Conservation (phyloP, 2,888 invertebrate genomes). For the Sipha maydis region DNA sequence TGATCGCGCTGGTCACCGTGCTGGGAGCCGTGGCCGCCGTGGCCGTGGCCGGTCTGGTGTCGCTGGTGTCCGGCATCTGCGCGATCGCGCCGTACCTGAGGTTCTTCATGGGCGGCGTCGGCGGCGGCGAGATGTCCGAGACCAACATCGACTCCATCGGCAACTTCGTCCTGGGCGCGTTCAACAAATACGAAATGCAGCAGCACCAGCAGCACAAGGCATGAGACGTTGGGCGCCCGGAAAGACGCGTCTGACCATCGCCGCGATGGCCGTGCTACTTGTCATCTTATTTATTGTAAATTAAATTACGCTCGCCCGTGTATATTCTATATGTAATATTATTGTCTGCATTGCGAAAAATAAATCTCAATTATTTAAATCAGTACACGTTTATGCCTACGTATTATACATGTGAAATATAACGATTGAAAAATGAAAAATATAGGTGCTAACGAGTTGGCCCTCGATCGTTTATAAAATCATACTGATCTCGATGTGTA, state of each 20-base stretch:
- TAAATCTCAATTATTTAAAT: too few species aligned
- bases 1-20: conserved; percentile 30
- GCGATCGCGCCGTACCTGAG: conserved; percentile 22
- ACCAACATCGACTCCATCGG: conserved; percentile 2
- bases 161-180: conserved; percentile 26
- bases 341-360: too few species aligned
- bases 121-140: neutral
- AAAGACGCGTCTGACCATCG: neutral
- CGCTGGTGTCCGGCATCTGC: conserved; percentile 28
- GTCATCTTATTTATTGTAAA: neutral
- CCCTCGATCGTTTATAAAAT: too few species aligned
- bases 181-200: conserved; percentile 16
- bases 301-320: too few species aligned
- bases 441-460: too few species aligned
- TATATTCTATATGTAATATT: too few species aligned
- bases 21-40: conserved; percentile 39
- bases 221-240: neutral
- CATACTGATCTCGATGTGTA: too few species aligned
- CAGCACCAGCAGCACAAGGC: neutral
- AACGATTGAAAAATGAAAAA: too few species aligned
- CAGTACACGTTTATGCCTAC: too few species aligned
- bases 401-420: too few species aligned
- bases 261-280: too few species aligned
- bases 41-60: conserved; percentile 48
- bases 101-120: neutral